A percentile compares a stretch with the other conserved stretches of the same genome.
These are phyloP conservation scores for Amphiprion clarkii DNA, from an alignment of 2,797 vertebrate genomes.

Conservation along the genomic window DNA sequence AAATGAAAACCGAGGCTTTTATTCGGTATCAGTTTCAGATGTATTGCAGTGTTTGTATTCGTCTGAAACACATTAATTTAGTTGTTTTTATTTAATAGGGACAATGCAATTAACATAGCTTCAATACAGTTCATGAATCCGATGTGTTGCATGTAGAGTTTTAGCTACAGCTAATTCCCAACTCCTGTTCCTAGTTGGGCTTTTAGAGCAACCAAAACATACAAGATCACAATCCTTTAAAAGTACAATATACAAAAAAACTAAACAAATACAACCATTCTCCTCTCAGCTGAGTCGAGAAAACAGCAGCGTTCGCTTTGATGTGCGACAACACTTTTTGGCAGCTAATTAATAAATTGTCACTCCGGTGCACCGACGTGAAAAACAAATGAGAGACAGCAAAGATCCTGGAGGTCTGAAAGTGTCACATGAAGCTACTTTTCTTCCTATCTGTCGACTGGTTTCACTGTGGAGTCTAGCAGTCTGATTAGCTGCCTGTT, in stretches of 20 bases:
- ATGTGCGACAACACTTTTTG: conserved; percentile 36
- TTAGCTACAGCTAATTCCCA: no score
- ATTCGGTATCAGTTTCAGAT: neutral
- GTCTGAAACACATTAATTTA: neutral
- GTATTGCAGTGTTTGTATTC: conserved; percentile 38
- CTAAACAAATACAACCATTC: no score
- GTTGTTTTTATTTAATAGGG: no score
- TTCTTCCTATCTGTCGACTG: neutral
- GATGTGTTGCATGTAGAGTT: no score
- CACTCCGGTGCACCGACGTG: conserved; percentile 27
- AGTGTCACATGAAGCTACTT: neutral
- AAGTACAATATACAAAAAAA: no score
- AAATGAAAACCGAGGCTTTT: neutral
- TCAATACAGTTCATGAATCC: neutral
- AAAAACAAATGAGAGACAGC: conserved; percentile 22
- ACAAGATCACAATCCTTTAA: no score
- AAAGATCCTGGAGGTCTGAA: conserved; percentile 6
- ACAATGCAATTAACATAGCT: no score
- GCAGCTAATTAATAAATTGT: conserved; percentile 58
- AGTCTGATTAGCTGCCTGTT: conserved; percentile 44
- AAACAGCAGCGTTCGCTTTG: conserved; percentile 1
- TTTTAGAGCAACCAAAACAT: no score
- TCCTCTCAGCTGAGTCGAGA: conserved; percentile 18
- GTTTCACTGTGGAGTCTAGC: conserved; percentile 26
- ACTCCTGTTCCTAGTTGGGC: no score